A percentile compares a stretch with the other conserved stretches of the same genome.
These are phyloP conservation scores for Hippoglossus hippoglossus DNA, from an alignment of 2,797 vertebrate species.

Conservation along the genomic window DNA sequence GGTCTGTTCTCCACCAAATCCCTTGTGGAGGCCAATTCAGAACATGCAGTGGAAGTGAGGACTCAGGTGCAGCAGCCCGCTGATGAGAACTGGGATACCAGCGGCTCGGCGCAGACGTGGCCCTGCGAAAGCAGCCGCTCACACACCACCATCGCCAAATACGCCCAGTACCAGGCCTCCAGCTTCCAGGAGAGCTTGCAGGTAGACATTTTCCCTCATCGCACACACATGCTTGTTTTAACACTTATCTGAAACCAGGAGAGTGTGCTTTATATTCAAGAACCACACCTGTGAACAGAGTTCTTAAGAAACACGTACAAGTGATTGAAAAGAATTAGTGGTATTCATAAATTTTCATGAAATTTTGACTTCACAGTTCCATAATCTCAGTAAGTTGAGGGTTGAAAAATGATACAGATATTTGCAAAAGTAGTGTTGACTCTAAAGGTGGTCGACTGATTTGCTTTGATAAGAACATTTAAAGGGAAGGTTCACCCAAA, in stretches of 20 bases:
- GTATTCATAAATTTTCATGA: no score
- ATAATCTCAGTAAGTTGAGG: neutral
- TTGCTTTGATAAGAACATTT: no score
- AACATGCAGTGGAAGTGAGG: slow-evolving; percentile 92
- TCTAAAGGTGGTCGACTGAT: no score
- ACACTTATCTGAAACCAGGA: neutral
- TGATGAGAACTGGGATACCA: slow-evolving; percentile 93
- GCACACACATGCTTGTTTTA: slow-evolving; percentile 18
- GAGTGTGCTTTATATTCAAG: neutral
- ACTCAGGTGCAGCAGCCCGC: slow-evolving; percentile 95
- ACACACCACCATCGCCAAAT: slow-evolving; percentile 94
- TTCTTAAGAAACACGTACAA: no score
- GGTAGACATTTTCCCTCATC: slow-evolving; percentile 76
- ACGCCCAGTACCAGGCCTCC: slow-evolving; percentile 94
- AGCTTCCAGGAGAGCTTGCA: slow-evolving; percentile 95
- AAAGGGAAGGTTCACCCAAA: no score
- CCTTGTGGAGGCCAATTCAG: slow-evolving; percentile 91
- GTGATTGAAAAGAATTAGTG: no score
- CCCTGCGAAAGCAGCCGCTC: slow-evolving; percentile 95
- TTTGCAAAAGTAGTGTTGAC: no score
- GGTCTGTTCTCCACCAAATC: slow-evolving; percentile 95
- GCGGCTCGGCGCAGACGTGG: slow-evolving; percentile 88
- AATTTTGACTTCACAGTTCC: neutral
- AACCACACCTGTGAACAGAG: neutral
- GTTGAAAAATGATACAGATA: no score